phyloP scores from a whole-genome alignment of 2,888 invertebrate species.

The Pterobdella sp. region DNA sequence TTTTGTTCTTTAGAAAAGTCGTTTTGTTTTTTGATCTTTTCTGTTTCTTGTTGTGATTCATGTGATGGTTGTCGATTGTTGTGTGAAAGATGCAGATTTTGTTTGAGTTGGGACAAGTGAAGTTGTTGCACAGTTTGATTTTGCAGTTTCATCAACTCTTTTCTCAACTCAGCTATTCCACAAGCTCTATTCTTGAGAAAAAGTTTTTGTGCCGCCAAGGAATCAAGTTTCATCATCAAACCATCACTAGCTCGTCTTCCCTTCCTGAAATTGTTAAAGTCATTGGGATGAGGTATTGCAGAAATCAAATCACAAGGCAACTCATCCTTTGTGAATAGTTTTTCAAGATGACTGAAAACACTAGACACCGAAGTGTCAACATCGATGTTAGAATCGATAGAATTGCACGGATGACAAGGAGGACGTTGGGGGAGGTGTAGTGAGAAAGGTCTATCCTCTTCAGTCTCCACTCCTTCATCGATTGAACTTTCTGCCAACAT shows the following conservation, averaged over 20 bases:
- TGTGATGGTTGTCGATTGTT: conserved; percentile 69
- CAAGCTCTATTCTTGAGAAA: conserved; percentile 72
- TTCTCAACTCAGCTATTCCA: conserved; percentile 72
- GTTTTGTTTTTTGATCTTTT: no score
- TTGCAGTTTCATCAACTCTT: conserved; percentile 56
- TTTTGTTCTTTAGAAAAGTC: background rate
- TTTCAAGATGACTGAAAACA: conserved; percentile 61
- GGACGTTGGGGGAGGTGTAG: conserved; percentile 27
- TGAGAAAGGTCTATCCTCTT: conserved; percentile 52
- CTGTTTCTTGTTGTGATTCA: background rate
- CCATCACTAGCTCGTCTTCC: conserved; percentile 77
- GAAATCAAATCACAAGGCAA: background rate
- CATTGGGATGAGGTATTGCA: conserved; percentile 43
- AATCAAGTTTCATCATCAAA: conserved; percentile 60
- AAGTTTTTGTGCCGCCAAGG: conserved; percentile 68
- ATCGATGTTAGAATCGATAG: conserved; percentile 54
- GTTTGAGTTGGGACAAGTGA: conserved; percentile 45
- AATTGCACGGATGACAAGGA: conserved; percentile 65
- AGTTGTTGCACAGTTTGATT: conserved; percentile 39
- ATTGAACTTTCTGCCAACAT: conserved; percentile 59
- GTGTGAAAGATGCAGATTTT: conserved; percentile 73
- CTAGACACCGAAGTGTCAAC: conserved; percentile 63
- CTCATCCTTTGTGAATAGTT: conserved; percentile 11
- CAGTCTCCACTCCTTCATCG: conserved; percentile 86
- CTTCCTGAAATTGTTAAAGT: conserved; percentile 59